A percentile compares a stretch with the other conserved stretches of the same genome.
These are phyloP conservation scores for Oceanodroma tethys DNA, from an alignment of 2,113 vertebrate species.

Conservation along the genomic window DNA sequence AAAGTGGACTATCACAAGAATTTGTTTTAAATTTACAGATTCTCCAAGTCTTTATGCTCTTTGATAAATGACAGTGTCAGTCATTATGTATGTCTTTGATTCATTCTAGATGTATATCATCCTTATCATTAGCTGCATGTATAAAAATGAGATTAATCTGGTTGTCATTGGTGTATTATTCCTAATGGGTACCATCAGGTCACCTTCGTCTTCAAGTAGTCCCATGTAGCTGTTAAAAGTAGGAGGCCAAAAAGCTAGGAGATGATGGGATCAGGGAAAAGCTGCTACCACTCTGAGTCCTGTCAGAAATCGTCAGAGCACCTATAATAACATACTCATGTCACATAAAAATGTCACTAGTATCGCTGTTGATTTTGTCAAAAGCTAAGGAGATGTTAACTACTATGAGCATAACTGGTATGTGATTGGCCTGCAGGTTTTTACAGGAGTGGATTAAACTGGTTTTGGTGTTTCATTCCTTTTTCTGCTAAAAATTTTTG, in stretches of 20 bases:
- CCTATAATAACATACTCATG: background rate
- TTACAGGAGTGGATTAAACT: background rate
- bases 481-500: background rate
- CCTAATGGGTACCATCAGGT: background rate
- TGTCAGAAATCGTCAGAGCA: background rate
- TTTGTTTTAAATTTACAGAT: background rate
- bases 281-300: background rate
- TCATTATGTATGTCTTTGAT: background rate
- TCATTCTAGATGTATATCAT: background rate
- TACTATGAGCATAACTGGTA: fast-evolving
- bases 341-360: background rate
- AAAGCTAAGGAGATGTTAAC: background rate
- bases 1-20: background rate
- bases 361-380: background rate
- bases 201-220: background rate
- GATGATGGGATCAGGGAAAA: background rate
- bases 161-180: background rate
- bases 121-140: background rate
- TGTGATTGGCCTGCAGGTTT: background rate
- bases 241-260: background rate
- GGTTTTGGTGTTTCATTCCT: background rate
- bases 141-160: background rate
- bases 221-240: background rate
- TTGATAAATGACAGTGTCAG: background rate
- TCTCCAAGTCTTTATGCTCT: background rate